Base-by-base conservation (phyloP, 2,797 vertebrate species). In the Cephalopachus bancanus region DNA sequence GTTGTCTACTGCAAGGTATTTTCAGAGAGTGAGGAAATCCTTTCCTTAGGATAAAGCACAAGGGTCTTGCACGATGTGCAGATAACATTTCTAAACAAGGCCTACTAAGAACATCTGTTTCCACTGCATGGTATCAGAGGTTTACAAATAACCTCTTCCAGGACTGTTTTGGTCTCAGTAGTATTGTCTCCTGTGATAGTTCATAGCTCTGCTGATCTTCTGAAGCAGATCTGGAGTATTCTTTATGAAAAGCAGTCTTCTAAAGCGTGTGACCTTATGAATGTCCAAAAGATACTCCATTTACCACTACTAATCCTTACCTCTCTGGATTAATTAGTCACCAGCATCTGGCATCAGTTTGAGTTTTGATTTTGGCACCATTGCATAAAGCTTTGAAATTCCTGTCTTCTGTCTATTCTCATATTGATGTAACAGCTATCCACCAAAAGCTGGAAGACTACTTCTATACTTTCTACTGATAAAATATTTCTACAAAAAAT, bases 291-390 rank as follows among this genome's bases (percentile, higher is more conserved):
- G 67, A 17, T 76, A 69, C 76, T 81, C 24, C 30, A 92, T 65
- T 14, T n/a, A 28, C 15, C 30, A 83, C 37, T 19, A 89, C 7
- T 67, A 62, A n/a, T 7, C 5, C 22, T 44, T 80, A 72, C 37
- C 4, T 97, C 10, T 49, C 16, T 26, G 14, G 51, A 71, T 80
- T 84, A 55, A 9, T 24, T 87, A 81, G 11, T 87, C 37, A 91
- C 24, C 51, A n/a, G 57, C 6, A 16, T 83, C 28, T 89, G 16
- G 33, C 11, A 67, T 26, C 7, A 59, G 30, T 5, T 83, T 81
- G 69, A 64, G 28, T 67, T 20, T 85, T 86, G 20, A 93, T 96
- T 37, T 93, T 96, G 67, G 19, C 28, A 88, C 14, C 15, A 67
- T 24, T 91, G 14, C 28, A 14, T 30, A 78, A 80, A 10, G 30